A percentile compares a stretch with the other conserved stretches of the same genome.
These are phyloP conservation scores for Centropus bengalensis DNA, from an alignment of 2,113 vertebrate genomes.

Conservation along the genomic window DNA sequence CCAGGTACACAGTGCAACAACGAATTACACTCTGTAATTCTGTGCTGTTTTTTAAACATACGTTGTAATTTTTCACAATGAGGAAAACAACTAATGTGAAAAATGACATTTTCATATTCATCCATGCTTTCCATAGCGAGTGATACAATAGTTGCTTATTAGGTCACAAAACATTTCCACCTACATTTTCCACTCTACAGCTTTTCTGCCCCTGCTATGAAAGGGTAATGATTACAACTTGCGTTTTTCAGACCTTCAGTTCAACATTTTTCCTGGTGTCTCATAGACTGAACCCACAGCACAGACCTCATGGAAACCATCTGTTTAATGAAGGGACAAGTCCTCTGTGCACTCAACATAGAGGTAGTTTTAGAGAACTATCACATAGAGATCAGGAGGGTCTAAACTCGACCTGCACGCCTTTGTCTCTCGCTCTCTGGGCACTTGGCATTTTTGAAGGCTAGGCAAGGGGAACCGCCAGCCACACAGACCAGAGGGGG, in stretches of 20 bases:
- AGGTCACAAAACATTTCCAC: background rate
- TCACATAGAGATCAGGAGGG: background rate
- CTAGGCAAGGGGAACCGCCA: accelerated
- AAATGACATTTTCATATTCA: background rate
- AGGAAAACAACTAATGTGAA: background rate
- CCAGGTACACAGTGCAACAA: background rate
- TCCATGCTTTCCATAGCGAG: background rate
- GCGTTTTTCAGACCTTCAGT: background rate
- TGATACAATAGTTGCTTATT: background rate
- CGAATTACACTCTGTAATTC: background rate
- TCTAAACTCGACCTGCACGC: background rate
- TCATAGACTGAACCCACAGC: background rate
- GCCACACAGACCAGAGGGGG: background rate
- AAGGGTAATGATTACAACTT: accelerated
- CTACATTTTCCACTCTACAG: background rate
- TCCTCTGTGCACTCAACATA: too few species aligned
- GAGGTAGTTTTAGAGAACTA: accelerated
- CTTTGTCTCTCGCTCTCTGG: accelerated
- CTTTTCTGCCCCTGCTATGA: background rate
- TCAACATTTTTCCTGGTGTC: background rate
- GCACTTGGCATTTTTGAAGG: background rate
- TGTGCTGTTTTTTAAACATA: accelerated
- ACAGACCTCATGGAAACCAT: background rate
- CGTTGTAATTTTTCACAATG: background rate
- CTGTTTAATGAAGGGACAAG: background rate